Evolutionary conservation across 2,888 invertebrate genomes (phyloP).

Genomic region (Hirtodrosophila cameraria): DNA sequence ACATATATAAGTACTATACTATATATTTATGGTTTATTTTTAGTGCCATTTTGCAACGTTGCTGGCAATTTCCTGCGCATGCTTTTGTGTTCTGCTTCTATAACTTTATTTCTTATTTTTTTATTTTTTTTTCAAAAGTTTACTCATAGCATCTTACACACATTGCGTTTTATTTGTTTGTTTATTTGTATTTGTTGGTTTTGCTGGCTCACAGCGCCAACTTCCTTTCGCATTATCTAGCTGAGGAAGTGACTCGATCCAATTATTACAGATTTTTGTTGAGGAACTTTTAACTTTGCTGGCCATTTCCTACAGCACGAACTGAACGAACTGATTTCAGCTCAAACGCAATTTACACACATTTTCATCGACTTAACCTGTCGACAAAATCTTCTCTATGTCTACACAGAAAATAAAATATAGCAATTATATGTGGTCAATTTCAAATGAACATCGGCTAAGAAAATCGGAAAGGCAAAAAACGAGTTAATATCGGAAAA

Average conservation of each 20-base stretch:
- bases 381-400: slow-evolving; percentile 1
- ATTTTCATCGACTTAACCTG: slow-evolving; percentile 8
- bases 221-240: slow-evolving; percentile 33
- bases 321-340: slow-evolving; percentile 12
- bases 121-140: background rate
- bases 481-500: too few relatives aligned
- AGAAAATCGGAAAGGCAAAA: too few relatives aligned
- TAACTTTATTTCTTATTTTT: slow-evolving; percentile 6
- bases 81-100: background rate
- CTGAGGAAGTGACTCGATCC: slow-evolving; percentile 40
- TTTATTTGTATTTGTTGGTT: slow-evolving; percentile 1
- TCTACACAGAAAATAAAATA: too few relatives aligned
- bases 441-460: slow-evolving; percentile 20
- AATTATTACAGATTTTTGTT: slow-evolving; percentile 19
- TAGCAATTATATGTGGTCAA: too few relatives aligned
- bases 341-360: slow-evolving; percentile 8
- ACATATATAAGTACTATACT: background rate
- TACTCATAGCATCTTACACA: too few relatives aligned
- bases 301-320: slow-evolving; percentile 6
- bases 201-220: slow-evolving; percentile 1
- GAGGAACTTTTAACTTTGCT: slow-evolving; percentile 2
- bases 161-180: background rate
- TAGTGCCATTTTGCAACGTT: slow-evolving; percentile 7
- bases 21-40: slow-evolving; percentile 13
- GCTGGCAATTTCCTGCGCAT: slow-evolving; percentile 43